Evolutionary conservation across 2,888 invertebrate species (phyloP), one percentile per base, ranked within the genome.

Genomic region (Oegoconia quadripuncta): DNA sequence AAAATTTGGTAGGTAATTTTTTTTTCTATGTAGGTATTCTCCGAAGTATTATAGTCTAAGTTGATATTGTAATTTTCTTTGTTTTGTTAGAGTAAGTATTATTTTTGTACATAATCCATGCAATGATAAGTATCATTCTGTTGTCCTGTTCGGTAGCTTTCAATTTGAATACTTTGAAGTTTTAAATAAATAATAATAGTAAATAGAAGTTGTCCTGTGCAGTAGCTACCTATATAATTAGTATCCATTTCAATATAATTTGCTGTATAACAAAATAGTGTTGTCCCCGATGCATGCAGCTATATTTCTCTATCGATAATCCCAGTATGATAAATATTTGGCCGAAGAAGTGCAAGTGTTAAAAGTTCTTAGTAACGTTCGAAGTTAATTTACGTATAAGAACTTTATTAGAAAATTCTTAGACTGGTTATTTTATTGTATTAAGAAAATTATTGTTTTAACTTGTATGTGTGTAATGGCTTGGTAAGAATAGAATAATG

Each of bases 291-390:
- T 23, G 16, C 15, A 12, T 15, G 59, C 59, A 63, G 63, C 64
- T 59, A 41, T 34, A 28, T 13, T 41, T 31, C 13, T 27, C 29
- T 16, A 30, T 26, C 26, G 45, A 38, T 39, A 28, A 42, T 28
- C 18, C 32, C 23, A 38, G 37, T 47, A 42, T 40, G 35, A 13
- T 25, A 4, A 11, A 37, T 25, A 46, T 54, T 54, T 52, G 61
- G 65, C 64, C 64, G 61, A 59, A 45, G 48, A 50, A 59, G 64
- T 67, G 67, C 67, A 65, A 65, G 59, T 47, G 44, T 34, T 18
- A 27, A 41, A 34, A 34, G 27, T 29, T 15, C 29, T 41, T 28
- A 31, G 18, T 12, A 31, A 32, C 16, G 23, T 39, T 39, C 29
- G 34, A 33, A 14, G 22, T 22, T n/a, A 36, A 27, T 23, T 25